Percentiles rank a stretch among this genome's conserved stretches.
Evolutionary conservation across 2,888 invertebrate genomes (phyloP).

Genomic region (Camponotus fellah): DNA sequence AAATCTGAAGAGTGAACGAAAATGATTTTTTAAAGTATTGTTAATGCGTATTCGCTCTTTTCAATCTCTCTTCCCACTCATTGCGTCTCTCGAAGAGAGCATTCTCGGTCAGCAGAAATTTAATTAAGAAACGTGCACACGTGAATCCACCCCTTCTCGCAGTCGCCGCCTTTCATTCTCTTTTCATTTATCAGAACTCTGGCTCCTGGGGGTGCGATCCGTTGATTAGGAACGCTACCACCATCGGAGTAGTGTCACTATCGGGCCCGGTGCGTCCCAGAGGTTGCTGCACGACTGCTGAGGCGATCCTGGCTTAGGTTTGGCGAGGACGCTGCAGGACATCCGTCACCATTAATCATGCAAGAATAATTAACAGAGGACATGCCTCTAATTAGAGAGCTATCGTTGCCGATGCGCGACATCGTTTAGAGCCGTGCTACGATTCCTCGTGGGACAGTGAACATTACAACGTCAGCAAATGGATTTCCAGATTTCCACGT

Average conservation of each 20-base stretch:
- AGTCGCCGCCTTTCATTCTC: conserved; percentile 57
- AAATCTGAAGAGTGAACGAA: not conserved
- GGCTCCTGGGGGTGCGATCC: conserved; percentile 73
- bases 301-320: conserved; percentile 46
- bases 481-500: conserved; percentile 18
- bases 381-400: conserved; percentile 83
- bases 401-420: conserved; percentile 79
- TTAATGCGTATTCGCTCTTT: not conserved
- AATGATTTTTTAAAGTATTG: not conserved
- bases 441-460: conserved; percentile 35
- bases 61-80: not conserved
- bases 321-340: conserved; percentile 60
- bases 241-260: conserved; percentile 58
- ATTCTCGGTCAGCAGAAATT: conserved; percentile 74
- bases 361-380: conserved; percentile 81
- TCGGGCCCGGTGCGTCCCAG: conserved; percentile 52
- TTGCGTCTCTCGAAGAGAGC: not conserved
- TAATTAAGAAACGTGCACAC: conserved; percentile 75
- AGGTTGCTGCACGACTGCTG: conserved; percentile 52
- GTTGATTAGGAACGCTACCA: conserved; percentile 76
- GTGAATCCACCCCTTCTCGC: conserved; percentile 43
- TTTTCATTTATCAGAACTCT: conserved; percentile 77
- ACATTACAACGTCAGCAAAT: not conserved
- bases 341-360: conserved; percentile 81
- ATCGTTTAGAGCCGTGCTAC: conserved; percentile 50